A percentile compares a stretch with the other conserved stretches of the same genome.
phyloP scores from a whole-genome alignment of 2,888 invertebrate species.

The Hydraecia micacea region DNA sequence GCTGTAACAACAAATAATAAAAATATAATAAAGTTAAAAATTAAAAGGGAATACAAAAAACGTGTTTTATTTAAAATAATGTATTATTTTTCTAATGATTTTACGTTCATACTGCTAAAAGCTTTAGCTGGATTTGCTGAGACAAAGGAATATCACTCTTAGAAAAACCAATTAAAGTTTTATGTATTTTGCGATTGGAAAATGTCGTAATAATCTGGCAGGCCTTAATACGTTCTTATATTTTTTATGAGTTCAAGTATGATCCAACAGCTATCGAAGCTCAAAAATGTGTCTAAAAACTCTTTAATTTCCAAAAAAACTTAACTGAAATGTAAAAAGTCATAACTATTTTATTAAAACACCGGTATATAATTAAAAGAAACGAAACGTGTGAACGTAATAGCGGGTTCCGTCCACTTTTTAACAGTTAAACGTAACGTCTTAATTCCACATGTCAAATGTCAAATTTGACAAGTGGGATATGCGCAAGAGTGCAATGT shows the following conservation, averaged over 20 bases:
- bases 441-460: slow-evolving; percentile 84
- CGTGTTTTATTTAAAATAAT: too few relatives aligned
- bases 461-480: slow-evolving; percentile 80
- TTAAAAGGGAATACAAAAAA: too few relatives aligned
- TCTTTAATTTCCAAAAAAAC: slow-evolving; percentile 43
- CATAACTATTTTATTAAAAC: slow-evolving; percentile 54
- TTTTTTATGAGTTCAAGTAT: background rate
- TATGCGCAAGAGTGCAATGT: slow-evolving; percentile 73
- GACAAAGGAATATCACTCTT: background rate
- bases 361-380: slow-evolving; percentile 84
- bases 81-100: too few relatives aligned
- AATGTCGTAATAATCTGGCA: too few relatives aligned
- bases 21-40: too few relatives aligned
- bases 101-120: background rate
- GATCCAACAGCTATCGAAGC: background rate
- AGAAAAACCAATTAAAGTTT: background rate
- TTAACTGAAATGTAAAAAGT: slow-evolving; percentile 52
- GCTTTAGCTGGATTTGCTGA: background rate
- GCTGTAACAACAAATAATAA: too few relatives aligned
- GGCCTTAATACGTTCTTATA: background rate
- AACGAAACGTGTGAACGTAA: slow-evolving; percentile 84
- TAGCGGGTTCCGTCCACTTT: slow-evolving; percentile 80
- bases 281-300: background rate
- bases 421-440: slow-evolving; percentile 80
- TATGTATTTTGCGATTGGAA: too few relatives aligned